Evolutionary conservation across 1,140 invertebrate genomes (phyloP), one percentile per base, ranked within the genome.

Genomic region (Hydropsyche tenuis): DNA sequence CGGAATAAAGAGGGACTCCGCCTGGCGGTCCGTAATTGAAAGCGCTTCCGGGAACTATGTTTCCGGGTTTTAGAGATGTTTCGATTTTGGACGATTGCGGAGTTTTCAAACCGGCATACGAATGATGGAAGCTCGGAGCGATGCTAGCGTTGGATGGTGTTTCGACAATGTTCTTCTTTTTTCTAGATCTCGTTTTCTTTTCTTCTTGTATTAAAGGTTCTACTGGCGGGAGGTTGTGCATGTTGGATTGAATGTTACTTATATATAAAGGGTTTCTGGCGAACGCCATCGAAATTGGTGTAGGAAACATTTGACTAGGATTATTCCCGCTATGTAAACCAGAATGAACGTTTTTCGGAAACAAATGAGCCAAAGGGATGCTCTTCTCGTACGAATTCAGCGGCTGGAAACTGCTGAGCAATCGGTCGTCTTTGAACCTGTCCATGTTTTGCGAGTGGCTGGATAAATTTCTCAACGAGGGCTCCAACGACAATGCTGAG

Each of bases 21-120:
- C 88, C 82, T 0, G 88, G 82, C 6, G 89, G 85, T 23, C 89
- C 89, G 79, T 91, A 91, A 78, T 91, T 91, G 73, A 91, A 91
- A 69, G 90, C 89, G 80, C 89, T 90, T 20, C 89, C 87, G 0
- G 90, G 88, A 63, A 91, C 89, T 76, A 90, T 88, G 75, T 86
- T 88, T 0, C 87, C 80, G 42, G 88, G 88, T 72, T 88, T 89
- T 14, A 87, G 77, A 6, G 86, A 85, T 12, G 85, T 80, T 51
- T 86, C 83, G 79, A 90, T 89, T 1, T 84, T 78, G 1, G 86
- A 82, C n/a, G 80, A 78, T 73, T 81, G 79, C 62, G 81, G 18
- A 1, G 69, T 16, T 62, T 77, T 77, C n/a, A 68, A 56, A 12
- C 62, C 23, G 6, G 20, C 45, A 25, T 74, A 77, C 43, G 75